A percentile compares a stretch with the other conserved stretches of the same genome.
Conservation (phyloP, 2,113 vertebrate genomes). For the Acrocephalus kingi region DNA sequence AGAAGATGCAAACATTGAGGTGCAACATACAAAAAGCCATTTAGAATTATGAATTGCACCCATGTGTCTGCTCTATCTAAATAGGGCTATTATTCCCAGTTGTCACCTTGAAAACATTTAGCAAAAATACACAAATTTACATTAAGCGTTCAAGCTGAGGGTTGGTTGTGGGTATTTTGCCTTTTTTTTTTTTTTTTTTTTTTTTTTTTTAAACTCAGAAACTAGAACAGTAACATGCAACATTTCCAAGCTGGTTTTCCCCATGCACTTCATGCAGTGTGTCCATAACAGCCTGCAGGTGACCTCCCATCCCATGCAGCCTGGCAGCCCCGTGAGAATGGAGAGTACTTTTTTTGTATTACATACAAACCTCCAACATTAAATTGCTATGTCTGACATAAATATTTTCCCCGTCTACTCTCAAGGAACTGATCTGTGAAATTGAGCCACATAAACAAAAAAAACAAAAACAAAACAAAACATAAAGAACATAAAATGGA, state of each 20-base stretch:
- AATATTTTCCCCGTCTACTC: conserved; percentile 99
- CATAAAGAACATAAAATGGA: conserved; percentile 61
- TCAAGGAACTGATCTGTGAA: conserved; percentile 94
- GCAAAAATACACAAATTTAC: not conserved
- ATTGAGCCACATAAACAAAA: conserved; percentile 71
- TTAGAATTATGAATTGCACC: not conserved
- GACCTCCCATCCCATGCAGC: conserved; percentile 80
- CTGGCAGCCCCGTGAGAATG: conserved; percentile 80
- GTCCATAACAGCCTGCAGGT: conserved; percentile 83
- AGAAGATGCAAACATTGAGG: not conserved
- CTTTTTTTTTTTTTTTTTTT: not conserved
- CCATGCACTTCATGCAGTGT: conserved; percentile 83
- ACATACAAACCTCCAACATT: conserved; percentile 99
- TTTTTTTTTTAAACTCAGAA: not conserved
- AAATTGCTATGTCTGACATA: conserved; percentile 99
- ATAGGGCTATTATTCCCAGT: conserved; percentile 62
- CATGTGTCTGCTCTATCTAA: not conserved
- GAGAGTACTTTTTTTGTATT: conserved; percentile 67
- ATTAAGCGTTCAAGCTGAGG: not conserved
- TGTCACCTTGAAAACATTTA: conserved; percentile 61
- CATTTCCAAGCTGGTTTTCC: conserved; percentile 40
- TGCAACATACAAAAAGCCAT: not conserved
- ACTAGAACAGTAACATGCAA: conserved; percentile 67
- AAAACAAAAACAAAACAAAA: not conserved
- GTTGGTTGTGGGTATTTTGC: not conserved